Evolutionary conservation across 1,140 invertebrate species (phyloP).

Genomic region (Drosophila repletoides): DNA sequence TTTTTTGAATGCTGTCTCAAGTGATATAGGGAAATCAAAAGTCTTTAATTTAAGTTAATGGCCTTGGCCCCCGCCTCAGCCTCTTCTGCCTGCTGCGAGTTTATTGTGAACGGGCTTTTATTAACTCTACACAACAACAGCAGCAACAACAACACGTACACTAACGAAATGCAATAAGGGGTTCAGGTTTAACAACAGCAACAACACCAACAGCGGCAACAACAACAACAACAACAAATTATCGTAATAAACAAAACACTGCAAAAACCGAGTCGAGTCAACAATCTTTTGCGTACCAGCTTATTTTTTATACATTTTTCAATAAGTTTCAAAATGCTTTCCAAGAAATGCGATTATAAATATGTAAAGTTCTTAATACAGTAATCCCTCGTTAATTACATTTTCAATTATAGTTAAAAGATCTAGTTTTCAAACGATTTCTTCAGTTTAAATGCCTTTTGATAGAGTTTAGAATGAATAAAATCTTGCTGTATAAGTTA

Average conservation of each 20-base stretch:
- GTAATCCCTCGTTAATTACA: too few relatives aligned
- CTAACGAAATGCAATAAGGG: neutral
- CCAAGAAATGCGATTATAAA: too few relatives aligned
- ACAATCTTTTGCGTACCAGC: conserved; percentile 18
- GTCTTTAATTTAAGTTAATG: conserved; percentile 79
- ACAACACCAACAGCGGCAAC: neutral
- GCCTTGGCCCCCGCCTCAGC: conserved; percentile 51
- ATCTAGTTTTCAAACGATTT: too few relatives aligned
- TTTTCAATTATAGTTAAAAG: too few relatives aligned
- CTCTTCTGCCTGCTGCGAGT: conserved; percentile 9
- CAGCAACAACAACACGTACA: conserved; percentile 10
- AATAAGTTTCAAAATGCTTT: too few relatives aligned
- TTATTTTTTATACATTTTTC: conserved; percentile 4
- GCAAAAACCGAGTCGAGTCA: conserved; percentile 51
- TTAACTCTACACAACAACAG: conserved; percentile 56
- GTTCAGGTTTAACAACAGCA: neutral
- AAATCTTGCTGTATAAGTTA: too few relatives aligned
- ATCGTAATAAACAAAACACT: conserved; percentile 72
- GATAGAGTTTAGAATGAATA: too few relatives aligned
- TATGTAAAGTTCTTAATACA: too few relatives aligned
- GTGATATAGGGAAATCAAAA: conserved; percentile 86
- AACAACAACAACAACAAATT: conserved; percentile 52
- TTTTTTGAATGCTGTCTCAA: conserved; percentile 98
- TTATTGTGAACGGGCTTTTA: conserved; percentile 54
- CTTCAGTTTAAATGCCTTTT: too few relatives aligned